Evolutionary conservation across 2,888 invertebrate species (phyloP), one percentile per base, ranked within the genome.

Genomic region (Diarsia brunnea): DNA sequence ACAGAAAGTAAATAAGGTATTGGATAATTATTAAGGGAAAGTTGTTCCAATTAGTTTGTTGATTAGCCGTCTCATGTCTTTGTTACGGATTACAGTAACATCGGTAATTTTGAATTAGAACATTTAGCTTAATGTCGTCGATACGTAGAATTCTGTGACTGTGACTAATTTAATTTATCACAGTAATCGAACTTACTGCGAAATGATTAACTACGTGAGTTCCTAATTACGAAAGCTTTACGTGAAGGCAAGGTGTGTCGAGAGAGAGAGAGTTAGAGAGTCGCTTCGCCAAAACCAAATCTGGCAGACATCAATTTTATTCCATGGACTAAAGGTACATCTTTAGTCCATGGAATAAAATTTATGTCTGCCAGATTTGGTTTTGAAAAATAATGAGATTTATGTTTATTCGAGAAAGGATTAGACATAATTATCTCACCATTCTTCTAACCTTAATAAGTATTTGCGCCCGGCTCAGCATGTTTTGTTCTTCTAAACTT

Each of bases 21-120:
- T 63, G 61, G 47, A 49, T 66, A 21, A 10, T 51, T 69, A 63
- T 58, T 66, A 66, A n/a, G 53, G 24, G 19, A 1, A n/a, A 38
- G 24, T 49, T 74, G 65, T 65, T 68, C 4, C 24, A 61, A 64
- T 49, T 72, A 76, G 72, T 70, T 76, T 53, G 67, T 47, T 71
- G 49, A 69, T 66, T 38, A 64, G 61, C 66, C 53, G 47, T n/a
- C 11, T 12, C 14, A 19, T 53, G 12, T 24, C 8, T 14, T 67
- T 1, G 1, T 64, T 51, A 45, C 14, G 27, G 38, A 47, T 14
- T 31, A 31, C 31, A 4, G 51, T 4, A 24, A 78, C 43, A 53
- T 27, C 0, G 4, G 0, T 4, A 70, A 38, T 61, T 14, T 0
- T 11, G 11, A 69, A 61, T 38, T n/a, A 61, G 27, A 12, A 63